Percentiles rank a stretch among this genome's conserved stretches.
These are phyloP conservation scores for Celastrina argiolus DNA, from an alignment of 2,888 invertebrate genomes.

Conservation along the genomic window DNA sequence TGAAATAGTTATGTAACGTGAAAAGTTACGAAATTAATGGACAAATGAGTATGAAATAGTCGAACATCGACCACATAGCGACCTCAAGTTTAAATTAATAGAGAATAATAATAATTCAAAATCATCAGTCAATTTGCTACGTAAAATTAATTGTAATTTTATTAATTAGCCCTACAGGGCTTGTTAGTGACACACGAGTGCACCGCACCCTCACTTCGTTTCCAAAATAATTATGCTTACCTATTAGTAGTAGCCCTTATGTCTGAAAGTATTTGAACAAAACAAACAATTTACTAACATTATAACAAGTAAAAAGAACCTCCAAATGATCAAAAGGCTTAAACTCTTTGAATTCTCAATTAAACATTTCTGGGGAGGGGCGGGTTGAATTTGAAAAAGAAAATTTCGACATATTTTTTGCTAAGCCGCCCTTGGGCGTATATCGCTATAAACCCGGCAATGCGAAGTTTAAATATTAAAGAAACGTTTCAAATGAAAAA, in stretches of 20 bases:
- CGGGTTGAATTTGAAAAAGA: neutral
- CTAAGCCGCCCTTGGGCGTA: neutral
- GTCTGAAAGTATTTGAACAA: neutral
- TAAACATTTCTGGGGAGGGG: neutral
- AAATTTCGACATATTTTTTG: slow-evolving; percentile 13
- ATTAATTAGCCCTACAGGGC: neutral
- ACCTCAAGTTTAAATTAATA: neutral
- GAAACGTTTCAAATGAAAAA: slow-evolving; percentile 72
- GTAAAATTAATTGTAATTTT: neutral
- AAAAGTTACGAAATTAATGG: too few relatives aligned
- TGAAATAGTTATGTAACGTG: too few relatives aligned
- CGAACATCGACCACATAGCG: too few relatives aligned
- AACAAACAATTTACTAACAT: neutral
- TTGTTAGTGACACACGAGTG: neutral
- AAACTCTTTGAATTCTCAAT: slow-evolving; percentile 13
- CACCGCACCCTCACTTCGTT: neutral
- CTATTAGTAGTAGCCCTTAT: too few relatives aligned
- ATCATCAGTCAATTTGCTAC: neutral
- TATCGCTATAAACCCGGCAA: slow-evolving; percentile 29
- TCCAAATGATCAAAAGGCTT: slow-evolving; percentile 9
- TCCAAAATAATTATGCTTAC: neutral
- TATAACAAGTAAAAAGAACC: slow-evolving; percentile 9
- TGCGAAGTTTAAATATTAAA: slow-evolving; percentile 66
- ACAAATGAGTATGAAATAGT: too few relatives aligned
- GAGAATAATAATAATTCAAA: neutral